phyloP scores from a whole-genome alignment of 2,888 invertebrate species.

The Lochmaea capreae region DNA sequence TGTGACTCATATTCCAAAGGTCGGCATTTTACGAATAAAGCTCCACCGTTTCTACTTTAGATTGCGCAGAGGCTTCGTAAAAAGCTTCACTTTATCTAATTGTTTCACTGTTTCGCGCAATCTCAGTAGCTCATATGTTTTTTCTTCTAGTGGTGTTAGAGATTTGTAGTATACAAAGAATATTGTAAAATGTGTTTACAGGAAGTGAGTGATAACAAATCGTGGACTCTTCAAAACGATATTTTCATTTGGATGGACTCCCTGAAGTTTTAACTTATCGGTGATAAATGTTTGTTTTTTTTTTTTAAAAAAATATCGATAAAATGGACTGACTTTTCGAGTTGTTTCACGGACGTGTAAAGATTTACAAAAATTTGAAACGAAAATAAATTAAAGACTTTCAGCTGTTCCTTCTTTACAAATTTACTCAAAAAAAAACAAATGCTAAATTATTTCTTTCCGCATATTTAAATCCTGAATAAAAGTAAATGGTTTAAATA shows the following conservation, averaged over 20 bases:
- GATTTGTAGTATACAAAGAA: slow-evolving; percentile 45
- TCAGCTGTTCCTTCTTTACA: slow-evolving; percentile 42
- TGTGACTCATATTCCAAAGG: too few relatives aligned
- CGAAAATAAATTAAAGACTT: slow-evolving; percentile 27
- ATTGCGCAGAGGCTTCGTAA: slow-evolving; percentile 36
- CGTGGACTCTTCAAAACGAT: slow-evolving; percentile 23
- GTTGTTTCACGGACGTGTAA: slow-evolving; percentile 35
- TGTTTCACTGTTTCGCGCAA: slow-evolving; percentile 32
- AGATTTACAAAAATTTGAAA: slow-evolving; percentile 21
- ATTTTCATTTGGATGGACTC: slow-evolving; percentile 34
- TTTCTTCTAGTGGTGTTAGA: slow-evolving; percentile 50
- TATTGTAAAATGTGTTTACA: slow-evolving; percentile 37
- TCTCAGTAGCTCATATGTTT: slow-evolving; percentile 49
- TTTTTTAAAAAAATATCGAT: slow-evolving; percentile 18
- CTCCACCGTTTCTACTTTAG: too few relatives aligned
- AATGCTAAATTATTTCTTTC: slow-evolving; percentile 44
- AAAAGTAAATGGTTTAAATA: slow-evolving; percentile 62
- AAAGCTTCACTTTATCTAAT: slow-evolving; percentile 32
- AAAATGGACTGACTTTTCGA: slow-evolving; percentile 32
- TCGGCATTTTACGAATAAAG: too few relatives aligned
- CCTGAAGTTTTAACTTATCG: slow-evolving; percentile 23
- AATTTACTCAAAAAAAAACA: slow-evolving; percentile 46
- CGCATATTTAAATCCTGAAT: slow-evolving; percentile 55
- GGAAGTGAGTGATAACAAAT: slow-evolving; percentile 36
- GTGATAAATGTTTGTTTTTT: slow-evolving; percentile 22